phyloP scores from a whole-genome alignment of 2,113 vertebrate genomes.

The Anoura caudifer region DNA sequence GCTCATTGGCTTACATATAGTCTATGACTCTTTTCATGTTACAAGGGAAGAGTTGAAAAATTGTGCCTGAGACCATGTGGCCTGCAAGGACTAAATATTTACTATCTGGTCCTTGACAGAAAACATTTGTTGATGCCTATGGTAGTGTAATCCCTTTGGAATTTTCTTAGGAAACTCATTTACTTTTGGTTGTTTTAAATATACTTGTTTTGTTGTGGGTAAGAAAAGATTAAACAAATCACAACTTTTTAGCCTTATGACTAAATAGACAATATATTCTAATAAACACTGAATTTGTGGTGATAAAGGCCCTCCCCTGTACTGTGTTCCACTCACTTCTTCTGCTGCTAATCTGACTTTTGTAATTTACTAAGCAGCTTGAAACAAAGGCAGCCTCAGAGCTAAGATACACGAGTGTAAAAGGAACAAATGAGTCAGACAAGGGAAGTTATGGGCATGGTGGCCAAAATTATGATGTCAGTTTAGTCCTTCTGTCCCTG shows the following conservation, averaged over 20 bases:
- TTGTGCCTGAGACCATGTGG: neutral
- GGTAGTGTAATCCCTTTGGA: neutral
- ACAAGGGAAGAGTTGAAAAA: neutral
- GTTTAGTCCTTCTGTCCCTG: neutral
- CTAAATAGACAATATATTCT: neutral
- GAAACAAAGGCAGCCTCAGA: slow-evolving; percentile 10
- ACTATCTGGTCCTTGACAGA: neutral
- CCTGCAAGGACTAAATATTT: neutral
- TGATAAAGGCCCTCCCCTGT: neutral
- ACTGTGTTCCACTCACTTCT: neutral
- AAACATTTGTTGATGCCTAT: neutral
- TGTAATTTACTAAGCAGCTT: neutral
- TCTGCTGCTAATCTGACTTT: slow-evolving; percentile 15
- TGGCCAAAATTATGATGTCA: neutral
- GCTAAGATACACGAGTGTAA: neutral
- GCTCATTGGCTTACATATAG: neutral
- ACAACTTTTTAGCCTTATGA: neutral
- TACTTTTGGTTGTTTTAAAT: slow-evolving; percentile 21
- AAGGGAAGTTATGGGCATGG: neutral
- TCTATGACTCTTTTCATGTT: neutral
- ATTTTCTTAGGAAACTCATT: slow-evolving; percentile 18
- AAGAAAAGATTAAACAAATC: neutral
- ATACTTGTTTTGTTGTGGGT: neutral
- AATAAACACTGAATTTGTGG: neutral
- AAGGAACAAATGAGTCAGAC: slow-evolving; percentile 8